Percentiles rank a stretch among this genome's conserved stretches.
Evolutionary conservation across 2,797 vertebrate species (phyloP).

Genomic region (Micropoecilia bifurca): DNA sequence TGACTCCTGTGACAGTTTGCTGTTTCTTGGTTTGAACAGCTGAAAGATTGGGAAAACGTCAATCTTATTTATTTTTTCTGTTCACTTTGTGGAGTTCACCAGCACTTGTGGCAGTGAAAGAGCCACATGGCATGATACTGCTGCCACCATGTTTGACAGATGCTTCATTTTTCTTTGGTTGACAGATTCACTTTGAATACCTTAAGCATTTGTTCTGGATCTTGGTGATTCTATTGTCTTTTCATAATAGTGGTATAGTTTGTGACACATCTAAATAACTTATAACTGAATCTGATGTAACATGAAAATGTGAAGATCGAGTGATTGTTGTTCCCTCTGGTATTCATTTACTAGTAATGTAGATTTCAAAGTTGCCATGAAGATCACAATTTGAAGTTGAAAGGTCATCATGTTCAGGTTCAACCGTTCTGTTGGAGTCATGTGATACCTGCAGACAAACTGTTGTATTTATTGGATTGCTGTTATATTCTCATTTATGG

Average conservation of each 20-base stretch:
- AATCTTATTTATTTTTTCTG: not conserved
- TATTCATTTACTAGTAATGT: not conserved
- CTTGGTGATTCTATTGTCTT: not conserved
- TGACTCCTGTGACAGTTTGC: not conserved
- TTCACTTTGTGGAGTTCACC: not conserved
- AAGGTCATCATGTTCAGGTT: not conserved
- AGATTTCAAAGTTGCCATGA: not conserved
- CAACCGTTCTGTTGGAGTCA: conserved; percentile 3
- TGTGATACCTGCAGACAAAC: not conserved
- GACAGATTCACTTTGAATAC: not conserved
- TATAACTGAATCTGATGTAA: not conserved
- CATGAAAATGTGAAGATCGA: not conserved
- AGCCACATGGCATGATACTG: not conserved
- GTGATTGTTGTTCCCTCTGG: not conserved
- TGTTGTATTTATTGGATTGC: conserved; percentile 6
- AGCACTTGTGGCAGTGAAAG: not conserved
- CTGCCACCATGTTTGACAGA: not conserved
- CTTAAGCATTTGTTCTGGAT: not conserved
- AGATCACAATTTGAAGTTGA: not conserved
- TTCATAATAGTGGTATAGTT: not conserved
- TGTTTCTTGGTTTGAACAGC: not conserved
- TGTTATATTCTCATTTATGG: conserved; percentile 4
- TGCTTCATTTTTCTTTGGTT: not conserved
- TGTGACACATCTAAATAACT: not conserved
- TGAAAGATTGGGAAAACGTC: not conserved